Conservation (phyloP, 2,888 invertebrate species). For the Kuschelorhynchus macadamiae region DNA sequence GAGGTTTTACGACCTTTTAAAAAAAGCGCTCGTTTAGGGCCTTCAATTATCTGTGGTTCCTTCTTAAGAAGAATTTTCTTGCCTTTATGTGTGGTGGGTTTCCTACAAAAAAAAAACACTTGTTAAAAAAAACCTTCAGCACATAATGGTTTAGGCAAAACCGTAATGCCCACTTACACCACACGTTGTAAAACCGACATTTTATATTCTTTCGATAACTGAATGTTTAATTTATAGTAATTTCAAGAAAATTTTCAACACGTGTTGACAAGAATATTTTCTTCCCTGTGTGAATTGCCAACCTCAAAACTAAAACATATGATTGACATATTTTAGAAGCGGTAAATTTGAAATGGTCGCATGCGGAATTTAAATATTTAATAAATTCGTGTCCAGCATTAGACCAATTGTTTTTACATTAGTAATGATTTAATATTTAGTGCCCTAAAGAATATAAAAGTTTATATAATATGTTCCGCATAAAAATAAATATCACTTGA, state of each 20-base stretch:
- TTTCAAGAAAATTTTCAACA: conserved; percentile 53
- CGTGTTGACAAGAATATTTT: conserved; percentile 59
- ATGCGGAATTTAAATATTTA: no score
- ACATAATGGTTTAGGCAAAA: neutral
- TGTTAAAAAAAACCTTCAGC: conserved; percentile 13
- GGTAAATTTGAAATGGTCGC: neutral
- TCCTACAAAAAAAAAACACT: conserved; percentile 72
- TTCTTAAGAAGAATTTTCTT: conserved; percentile 85
- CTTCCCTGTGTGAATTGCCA: conserved; percentile 25
- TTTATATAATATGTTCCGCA: no score
- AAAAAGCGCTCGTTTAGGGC: conserved; percentile 86
- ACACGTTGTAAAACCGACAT: conserved; percentile 68
- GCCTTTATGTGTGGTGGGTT: conserved; percentile 90
- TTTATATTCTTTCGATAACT: conserved; percentile 37
- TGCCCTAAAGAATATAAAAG: no score
- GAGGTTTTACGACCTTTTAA: conserved; percentile 88
- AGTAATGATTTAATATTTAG: no score
- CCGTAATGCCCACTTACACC: conserved; percentile 63
- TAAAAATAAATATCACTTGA: no score
- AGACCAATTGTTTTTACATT: no score
- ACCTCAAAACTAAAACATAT: conserved; percentile 3
- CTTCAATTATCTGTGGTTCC: conserved; percentile 92
- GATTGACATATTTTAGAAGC: neutral
- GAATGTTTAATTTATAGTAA: conserved; percentile 17
- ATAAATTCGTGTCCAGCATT: no score